Percentiles rank a stretch among this genome's conserved stretches.
phyloP scores from a whole-genome alignment of 2,888 invertebrate genomes.

The Lasioglossum leucozonium region DNA sequence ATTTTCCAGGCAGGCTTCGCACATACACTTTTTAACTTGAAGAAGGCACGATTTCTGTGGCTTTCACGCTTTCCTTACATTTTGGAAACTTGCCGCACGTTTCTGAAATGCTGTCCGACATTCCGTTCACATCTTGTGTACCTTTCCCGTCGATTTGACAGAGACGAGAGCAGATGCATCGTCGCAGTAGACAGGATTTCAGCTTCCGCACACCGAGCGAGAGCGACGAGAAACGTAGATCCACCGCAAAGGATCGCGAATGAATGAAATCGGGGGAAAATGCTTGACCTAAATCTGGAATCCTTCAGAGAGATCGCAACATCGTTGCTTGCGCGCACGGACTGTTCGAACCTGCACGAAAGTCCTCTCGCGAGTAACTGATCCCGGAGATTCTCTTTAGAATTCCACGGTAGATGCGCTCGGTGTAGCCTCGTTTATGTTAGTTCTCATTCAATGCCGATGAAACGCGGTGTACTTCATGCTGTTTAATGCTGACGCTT shows the following conservation, averaged over 20 bases:
- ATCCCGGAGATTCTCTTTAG: constrained; percentile 22
- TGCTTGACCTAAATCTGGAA: constrained; percentile 68
- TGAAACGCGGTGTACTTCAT: background rate
- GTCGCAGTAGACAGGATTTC: background rate
- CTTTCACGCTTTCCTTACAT: background rate
- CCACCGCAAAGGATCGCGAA: background rate
- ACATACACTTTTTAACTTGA: background rate
- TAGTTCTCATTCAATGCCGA: background rate
- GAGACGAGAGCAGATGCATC: constrained; percentile 3
- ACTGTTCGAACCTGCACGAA: background rate
- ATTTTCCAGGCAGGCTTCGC: background rate
- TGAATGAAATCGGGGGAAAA: constrained; percentile 36
- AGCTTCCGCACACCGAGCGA: background rate
- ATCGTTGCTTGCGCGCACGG: background rate
- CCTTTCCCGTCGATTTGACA: constrained; percentile 19
- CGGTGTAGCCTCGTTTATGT: background rate
- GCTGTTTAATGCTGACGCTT: constrained; percentile 1
- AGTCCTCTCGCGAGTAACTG: constrained; percentile 9
- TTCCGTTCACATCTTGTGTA: background rate
- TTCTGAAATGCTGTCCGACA: background rate
- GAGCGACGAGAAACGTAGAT: background rate
- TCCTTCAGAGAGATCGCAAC: constrained; percentile 56
- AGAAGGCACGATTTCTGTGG: background rate
- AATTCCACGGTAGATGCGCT: background rate
- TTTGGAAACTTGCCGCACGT: background rate